phyloP scores from a whole-genome alignment of 1,140 invertebrate genomes.

The Ooceraea biroi region DNA sequence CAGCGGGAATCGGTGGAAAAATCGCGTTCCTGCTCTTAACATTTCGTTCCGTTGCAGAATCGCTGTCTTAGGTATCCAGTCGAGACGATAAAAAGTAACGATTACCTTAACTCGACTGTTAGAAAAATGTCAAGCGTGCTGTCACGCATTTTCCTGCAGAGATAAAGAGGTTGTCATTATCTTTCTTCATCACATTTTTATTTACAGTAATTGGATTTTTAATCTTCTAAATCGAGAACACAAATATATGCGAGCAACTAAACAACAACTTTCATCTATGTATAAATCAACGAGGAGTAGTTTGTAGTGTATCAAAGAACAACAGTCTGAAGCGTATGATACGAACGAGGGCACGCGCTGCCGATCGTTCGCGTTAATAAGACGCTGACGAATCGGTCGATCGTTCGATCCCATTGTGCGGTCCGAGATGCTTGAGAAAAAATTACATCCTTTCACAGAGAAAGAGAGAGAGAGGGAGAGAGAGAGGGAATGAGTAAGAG shows the following conservation, averaged over 20 bases:
- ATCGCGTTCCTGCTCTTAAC: slow-evolving; percentile 50
- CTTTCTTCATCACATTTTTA: too few species aligned
- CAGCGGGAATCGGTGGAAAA: slow-evolving; percentile 61
- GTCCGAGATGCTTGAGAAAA: slow-evolving; percentile 23
- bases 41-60: slow-evolving; percentile 32
- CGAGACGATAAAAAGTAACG: slow-evolving; percentile 8
- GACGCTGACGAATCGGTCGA: slow-evolving; percentile 36
- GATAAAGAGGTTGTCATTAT: too few species aligned
- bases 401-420: slow-evolving; percentile 30
- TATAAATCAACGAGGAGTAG: too few species aligned
- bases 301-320: too few species aligned
- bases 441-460: slow-evolving; percentile 47
- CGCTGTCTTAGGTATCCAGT: slow-evolving; percentile 15
- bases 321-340: neutral
- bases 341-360: neutral
- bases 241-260: too few species aligned
- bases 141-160: too few species aligned
- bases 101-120: neutral
- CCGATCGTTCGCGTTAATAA: slow-evolving; percentile 43
- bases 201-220: too few species aligned
- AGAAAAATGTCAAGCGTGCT: too few species aligned
- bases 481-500: too few species aligned
- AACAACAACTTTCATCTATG: too few species aligned
- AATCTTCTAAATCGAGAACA: too few species aligned
- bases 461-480: neutral